Percentiles rank a stretch among this genome's conserved stretches.
These are phyloP conservation scores for Drosophila prolongata DNA, from an alignment of 2,888 invertebrate species.

Conservation along the genomic window DNA sequence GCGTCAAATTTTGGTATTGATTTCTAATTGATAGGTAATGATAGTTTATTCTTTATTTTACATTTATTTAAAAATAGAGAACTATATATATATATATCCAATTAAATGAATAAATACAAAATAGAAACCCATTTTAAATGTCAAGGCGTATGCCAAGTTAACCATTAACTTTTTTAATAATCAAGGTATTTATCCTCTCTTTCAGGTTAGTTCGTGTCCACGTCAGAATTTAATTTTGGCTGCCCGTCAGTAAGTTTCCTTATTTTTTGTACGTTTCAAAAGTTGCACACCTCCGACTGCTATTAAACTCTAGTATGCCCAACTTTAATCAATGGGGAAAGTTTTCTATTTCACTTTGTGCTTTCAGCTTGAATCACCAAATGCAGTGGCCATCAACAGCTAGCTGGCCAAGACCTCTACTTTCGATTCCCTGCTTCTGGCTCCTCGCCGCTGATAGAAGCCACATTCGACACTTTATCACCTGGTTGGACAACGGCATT, in stretches of 20 bases:
- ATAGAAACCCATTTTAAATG: no score
- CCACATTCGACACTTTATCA: slow-evolving; percentile 73
- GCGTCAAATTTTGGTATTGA: no score
- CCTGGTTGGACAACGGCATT: slow-evolving; percentile 61
- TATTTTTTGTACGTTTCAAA: slow-evolving; percentile 12
- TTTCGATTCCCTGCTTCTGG: neutral
- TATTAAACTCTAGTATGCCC: slow-evolving; percentile 26
- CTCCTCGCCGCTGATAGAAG: slow-evolving; percentile 22
- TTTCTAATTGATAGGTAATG: no score
- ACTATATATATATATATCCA: no score
- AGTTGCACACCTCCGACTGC: slow-evolving; percentile 16
- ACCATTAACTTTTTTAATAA: neutral
- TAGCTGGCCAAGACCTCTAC: slow-evolving; percentile 3
- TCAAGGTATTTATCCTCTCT: neutral
- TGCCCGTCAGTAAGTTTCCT: slow-evolving; percentile 50
- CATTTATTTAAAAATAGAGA: no score
- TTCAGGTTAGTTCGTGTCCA: slow-evolving; percentile 53
- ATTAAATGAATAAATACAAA: no score
- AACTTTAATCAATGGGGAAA: slow-evolving; percentile 20
- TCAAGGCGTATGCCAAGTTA: no score
- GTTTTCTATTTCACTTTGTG: slow-evolving; percentile 16
- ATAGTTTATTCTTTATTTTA: no score
- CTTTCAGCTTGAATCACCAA: neutral
- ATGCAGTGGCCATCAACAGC: slow-evolving; percentile 7
- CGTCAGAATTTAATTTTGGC: slow-evolving; percentile 23